Percentiles rank a stretch among this genome's conserved stretches.
phyloP scores from a whole-genome alignment of 2,113 vertebrate species.

The Oostethus manadensis region DNA sequence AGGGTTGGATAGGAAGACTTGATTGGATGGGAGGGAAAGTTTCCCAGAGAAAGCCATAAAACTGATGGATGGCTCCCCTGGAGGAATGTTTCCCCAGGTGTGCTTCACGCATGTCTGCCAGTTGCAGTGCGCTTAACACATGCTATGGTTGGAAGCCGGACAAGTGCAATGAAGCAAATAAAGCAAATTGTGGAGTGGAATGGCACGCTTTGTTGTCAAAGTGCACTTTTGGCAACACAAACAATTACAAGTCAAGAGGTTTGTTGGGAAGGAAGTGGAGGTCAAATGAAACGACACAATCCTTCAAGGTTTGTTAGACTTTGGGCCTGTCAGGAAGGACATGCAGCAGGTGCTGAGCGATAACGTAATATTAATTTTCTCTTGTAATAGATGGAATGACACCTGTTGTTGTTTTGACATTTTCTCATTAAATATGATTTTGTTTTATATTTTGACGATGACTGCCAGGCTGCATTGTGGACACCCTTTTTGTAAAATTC shows the following conservation, averaged over 20 bases:
- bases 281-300: not conserved
- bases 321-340: not conserved
- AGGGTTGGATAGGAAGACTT: slow-evolving; percentile 40
- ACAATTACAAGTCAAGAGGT: slow-evolving; percentile 25
- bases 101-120: slow-evolving; percentile 43
- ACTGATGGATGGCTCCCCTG: slow-evolving; percentile 78
- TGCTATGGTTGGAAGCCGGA: slow-evolving; percentile 65
- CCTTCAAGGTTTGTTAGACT: not conserved
- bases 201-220: slow-evolving; percentile 54
- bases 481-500: no score
- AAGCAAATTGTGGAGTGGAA: slow-evolving; percentile 57
- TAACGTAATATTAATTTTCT: not conserved
- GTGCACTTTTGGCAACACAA: slow-evolving; percentile 36
- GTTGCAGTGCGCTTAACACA: slow-evolving; percentile 52
- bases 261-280: slow-evolving; percentile 13
- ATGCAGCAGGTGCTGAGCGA: not conserved
- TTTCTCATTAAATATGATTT: no score
- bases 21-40: slow-evolving; percentile 66
- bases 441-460: no score
- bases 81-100: slow-evolving; percentile 79
- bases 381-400: not conserved
- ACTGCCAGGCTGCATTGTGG: no score
- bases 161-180: slow-evolving; percentile 60
- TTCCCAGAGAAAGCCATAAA: slow-evolving; percentile 76
- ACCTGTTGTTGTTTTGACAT: no score